Percentiles rank a stretch among this genome's conserved stretches.
Conservation (phyloP, 1,140 invertebrate species). For the Rhizoglyphus robini region DNA sequence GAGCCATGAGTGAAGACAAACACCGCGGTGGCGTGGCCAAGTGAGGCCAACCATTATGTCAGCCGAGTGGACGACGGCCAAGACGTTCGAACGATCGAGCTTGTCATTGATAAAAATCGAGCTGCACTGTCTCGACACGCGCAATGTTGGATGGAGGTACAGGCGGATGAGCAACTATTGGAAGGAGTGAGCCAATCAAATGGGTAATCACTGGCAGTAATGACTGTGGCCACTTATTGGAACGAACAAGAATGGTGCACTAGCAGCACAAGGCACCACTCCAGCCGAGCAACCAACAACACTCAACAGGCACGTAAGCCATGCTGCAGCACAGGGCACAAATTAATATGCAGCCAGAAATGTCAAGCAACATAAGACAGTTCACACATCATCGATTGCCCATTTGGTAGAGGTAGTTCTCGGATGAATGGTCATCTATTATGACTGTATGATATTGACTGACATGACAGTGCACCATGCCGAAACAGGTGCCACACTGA, state of each 20-base stretch:
- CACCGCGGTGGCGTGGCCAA: neutral
- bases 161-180: neutral
- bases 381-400: neutral
- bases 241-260: too few species aligned
- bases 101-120: neutral
- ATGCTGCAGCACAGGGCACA: too few species aligned
- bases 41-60: neutral
- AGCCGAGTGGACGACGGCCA: neutral
- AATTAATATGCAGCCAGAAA: constrained; percentile 9
- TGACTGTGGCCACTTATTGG: too few species aligned
- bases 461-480: too few species aligned
- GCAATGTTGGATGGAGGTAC: neutral
- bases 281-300: too few species aligned
- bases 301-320: too few species aligned
- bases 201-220: neutral
- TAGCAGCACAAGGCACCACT: too few species aligned
- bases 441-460: too few species aligned
- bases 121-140: neutral
- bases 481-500: too few species aligned
- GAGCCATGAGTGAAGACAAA: neutral
- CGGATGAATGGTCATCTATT: neutral
- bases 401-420: neutral
- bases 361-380: neutral
- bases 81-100: too few species aligned
- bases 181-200: neutral